These are phyloP conservation scores for Macaca mulatta DNA, from an alignment of 2,113 vertebrate species.

Conservation along the genomic window DNA sequence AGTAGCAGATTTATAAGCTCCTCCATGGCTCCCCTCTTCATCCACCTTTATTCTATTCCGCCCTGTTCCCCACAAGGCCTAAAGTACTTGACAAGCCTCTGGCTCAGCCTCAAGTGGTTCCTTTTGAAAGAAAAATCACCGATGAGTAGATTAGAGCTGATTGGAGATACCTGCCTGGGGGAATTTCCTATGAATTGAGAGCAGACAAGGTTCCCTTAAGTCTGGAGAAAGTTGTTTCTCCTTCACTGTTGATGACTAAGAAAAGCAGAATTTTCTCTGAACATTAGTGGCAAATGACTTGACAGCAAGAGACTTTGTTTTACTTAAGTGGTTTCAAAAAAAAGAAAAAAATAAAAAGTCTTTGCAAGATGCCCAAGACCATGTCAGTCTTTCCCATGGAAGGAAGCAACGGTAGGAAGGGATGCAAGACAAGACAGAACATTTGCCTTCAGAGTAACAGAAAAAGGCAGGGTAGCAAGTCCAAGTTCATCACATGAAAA, in stretches of 20 bases:
- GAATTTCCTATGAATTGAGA: slow-evolving; percentile 59
- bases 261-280: slow-evolving; percentile 48
- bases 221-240: slow-evolving; percentile 26
- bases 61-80: slow-evolving; percentile 2
- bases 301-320: slow-evolving; percentile 53
- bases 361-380: neutral
- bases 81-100: slow-evolving; percentile 62
- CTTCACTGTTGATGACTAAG: neutral
- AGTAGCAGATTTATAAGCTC: slow-evolving; percentile 15
- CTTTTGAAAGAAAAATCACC: slow-evolving; percentile 72
- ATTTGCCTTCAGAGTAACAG: neutral
- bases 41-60: neutral
- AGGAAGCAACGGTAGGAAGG: neutral
- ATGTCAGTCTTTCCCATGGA: neutral
- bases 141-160: slow-evolving; percentile 72
- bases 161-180: slow-evolving; percentile 64
- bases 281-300: slow-evolving; percentile 26
- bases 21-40: neutral
- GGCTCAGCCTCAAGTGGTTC: slow-evolving; percentile 69
- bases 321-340: slow-evolving; percentile 51
- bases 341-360: neutral
- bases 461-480: neutral
- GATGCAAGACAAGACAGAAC: neutral
- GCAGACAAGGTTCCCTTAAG: neutral
- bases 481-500: neutral